Evolutionary conservation across 2,113 vertebrate species (phyloP), one percentile per base, ranked within the genome.

Genomic region (Tenebrosternarchus preto): DNA sequence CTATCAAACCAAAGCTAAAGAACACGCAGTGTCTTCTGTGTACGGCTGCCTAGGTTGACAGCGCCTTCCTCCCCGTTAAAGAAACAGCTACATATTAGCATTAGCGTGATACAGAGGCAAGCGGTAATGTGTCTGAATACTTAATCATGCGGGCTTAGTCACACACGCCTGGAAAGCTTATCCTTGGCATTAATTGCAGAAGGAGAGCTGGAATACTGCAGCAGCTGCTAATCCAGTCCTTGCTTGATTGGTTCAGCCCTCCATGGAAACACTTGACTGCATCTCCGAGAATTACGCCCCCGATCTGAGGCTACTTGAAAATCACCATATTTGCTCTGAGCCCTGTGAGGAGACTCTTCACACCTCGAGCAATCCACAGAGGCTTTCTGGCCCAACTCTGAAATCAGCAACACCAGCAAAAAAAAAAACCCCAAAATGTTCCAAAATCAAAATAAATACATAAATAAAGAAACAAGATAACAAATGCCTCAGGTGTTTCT

Each of bases 281-380:
- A n/a, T 78, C n/a, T 15, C 63, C 74, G 76, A 77, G 22, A 64
- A 71, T 75, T 53, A 22, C 12, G n/a, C 56, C 70, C n/a, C 70
- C 43, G 67, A 82, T 81, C 63, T 57, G 43, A 3, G 7, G 22
- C 71, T 70, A 68, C 70, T 81, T 68, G 15, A 63, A 74, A 81
- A 84, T 78, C 79, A 70, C 55, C 39, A 20, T 43, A 70, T 80
- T 80, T 77, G 74, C 68, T 77, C 77, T 68, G 72, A 57, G 70
- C 50, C 56, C 24, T 60, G 67, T 68, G 68, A 80, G 79, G 67
- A 80, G 55, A n/a, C 39, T 20, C 69, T 73, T 67, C 60, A 39
- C 56, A 43, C 22, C 16, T 33, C 60, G 67, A 76, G 67, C 66
- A 16, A 46, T 46, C 60, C 31, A 46, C 33, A 82, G 43, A 50